Percentiles rank a stretch among this genome's conserved stretches.
Evolutionary conservation across 2,888 invertebrate species (phyloP).

Genomic region (Acanthopleura granulata): DNA sequence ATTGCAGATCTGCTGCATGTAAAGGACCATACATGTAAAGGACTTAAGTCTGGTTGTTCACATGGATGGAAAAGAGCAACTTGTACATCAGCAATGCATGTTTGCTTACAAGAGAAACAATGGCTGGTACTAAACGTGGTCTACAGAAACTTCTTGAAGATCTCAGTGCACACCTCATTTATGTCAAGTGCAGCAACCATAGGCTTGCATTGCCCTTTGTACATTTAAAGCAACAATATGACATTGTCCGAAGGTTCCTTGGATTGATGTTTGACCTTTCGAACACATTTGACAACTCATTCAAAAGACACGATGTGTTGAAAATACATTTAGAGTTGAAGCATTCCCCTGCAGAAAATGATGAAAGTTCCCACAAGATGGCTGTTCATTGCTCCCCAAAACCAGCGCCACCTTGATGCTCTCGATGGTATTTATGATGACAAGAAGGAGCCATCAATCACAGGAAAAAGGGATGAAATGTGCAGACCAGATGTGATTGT

Average conservation of each 20-base stretch:
- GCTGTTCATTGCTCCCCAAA: no score
- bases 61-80: no score
- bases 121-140: not conserved
- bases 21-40: not conserved
- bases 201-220: not conserved
- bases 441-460: no score
- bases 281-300: conserved; percentile 2
- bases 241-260: not conserved
- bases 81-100: not conserved
- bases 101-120: not conserved
- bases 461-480: no score
- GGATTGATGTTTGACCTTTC: not conserved
- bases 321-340: not conserved
- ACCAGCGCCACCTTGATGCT: no score
- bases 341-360: not conserved
- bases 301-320: not conserved
- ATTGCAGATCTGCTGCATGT: not conserved
- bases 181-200: no score
- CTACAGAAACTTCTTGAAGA: not conserved
- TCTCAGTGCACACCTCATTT: no score
- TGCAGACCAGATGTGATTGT: no score
- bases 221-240: not conserved
- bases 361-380: no score
- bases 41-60: not conserved
- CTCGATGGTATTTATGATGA: no score